Base-by-base conservation (phyloP, 1,140 invertebrate genomes). In the Pogonomyrmex barbatus region DNA sequence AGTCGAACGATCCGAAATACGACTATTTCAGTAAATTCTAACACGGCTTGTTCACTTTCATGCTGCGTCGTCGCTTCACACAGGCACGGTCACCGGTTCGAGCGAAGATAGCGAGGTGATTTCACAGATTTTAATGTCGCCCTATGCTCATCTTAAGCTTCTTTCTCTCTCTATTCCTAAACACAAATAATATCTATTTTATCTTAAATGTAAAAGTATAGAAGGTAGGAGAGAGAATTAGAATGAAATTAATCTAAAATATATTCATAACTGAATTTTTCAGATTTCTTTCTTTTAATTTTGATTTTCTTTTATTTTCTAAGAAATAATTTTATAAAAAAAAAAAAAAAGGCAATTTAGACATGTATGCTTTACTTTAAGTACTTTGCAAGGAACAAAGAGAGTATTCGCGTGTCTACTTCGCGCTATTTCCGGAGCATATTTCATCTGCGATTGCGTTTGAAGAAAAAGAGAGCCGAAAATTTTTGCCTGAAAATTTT, bases 1-100 rank as follows among this genome's bases (percentile, higher is more conserved):
- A 85, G 17, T 45, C 88, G 65, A 70, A 70, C 89, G 78, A 89
- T 36, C 77, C 78, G 84, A 79, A 78, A 87, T 65, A 62, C 63
- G 39, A 65, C 58, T 60, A 42, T 86, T 89, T 79, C 63, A 50
- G 84, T 83, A 87, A 89, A 89, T 77, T 75, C 58, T 65, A 68
- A 87, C 76, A 42, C 84, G 52, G 45, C n/a, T 62, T 8, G 24
- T 17, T 47, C 24, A 12, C n/a, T n/a, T 81, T 36, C 36, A 30
- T 17, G 54, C 17, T 12, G 39, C 5, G 30, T 33, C 68, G 42
- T 0, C 68, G 36, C 8, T 63, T 50, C 10, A 42, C 60, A 39
- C 45, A 36, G 39, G 60, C 1, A 47, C 24, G 24, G 24, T 36
- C 36, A 36, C 50, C 17, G 9, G 9, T 30, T 36, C 36, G 39